Percentiles rank a stretch among this genome's conserved stretches.
Conservation (phyloP, 2,888 invertebrate species). For the Aquatica leii region DNA sequence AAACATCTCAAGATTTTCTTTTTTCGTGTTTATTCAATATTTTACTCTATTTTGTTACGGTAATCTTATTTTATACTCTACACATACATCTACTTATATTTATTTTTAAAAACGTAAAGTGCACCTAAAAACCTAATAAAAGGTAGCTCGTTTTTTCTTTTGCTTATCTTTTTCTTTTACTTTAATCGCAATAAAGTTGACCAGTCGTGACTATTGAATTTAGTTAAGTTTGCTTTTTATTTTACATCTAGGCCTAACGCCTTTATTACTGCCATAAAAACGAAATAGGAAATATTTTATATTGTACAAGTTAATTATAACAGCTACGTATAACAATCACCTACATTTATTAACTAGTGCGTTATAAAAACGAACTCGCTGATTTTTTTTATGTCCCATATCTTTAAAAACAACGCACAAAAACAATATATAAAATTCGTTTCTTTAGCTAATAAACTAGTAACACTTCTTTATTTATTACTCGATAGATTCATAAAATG, state of each 20-base stretch:
- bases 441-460: too few relatives aligned
- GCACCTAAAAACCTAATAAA: slow-evolving; percentile 7
- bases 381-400: too few relatives aligned
- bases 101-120: neutral
- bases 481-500: too few relatives aligned
- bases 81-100: slow-evolving; percentile 8
- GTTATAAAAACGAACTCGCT: too few relatives aligned
- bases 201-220: slow-evolving; percentile 20
- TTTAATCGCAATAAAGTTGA: slow-evolving; percentile 16
- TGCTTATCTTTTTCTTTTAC: slow-evolving; percentile 12
- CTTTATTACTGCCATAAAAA: slow-evolving; percentile 19
- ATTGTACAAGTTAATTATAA: neutral
- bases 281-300: slow-evolving; percentile 18
- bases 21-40: slow-evolving; percentile 19
- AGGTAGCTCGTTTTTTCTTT: slow-evolving; percentile 8
- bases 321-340: too few relatives aligned
- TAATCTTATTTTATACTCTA: slow-evolving; percentile 15
- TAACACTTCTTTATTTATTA: too few relatives aligned
- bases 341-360: too few relatives aligned
- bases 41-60: slow-evolving; percentile 23
- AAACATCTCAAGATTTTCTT: slow-evolving; percentile 15
- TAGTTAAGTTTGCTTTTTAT: slow-evolving; percentile 17
- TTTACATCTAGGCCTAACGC: slow-evolving; percentile 16
- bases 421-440: too few relatives aligned
- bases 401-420: too few relatives aligned